Evolutionary conservation across 2,797 vertebrate genomes (phyloP).

Genomic region (Mormyrus proboscirostris): DNA sequence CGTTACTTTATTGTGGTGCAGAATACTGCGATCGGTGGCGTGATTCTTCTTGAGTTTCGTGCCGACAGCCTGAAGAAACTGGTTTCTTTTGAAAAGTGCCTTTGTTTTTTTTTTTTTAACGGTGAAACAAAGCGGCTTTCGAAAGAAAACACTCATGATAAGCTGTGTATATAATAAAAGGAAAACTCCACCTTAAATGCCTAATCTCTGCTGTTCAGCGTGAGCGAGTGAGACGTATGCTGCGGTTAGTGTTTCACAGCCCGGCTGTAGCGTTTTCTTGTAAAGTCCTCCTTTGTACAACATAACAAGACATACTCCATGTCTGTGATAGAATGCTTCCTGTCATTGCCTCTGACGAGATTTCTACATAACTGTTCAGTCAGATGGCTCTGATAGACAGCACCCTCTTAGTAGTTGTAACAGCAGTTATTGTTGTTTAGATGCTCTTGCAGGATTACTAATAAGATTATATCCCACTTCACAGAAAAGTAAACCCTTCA

Average conservation of each 20-base stretch:
- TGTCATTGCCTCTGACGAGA: not conserved
- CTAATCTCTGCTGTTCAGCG: not conserved
- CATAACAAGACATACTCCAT: slow-evolving; percentile 41
- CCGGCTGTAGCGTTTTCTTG: slow-evolving; percentile 48
- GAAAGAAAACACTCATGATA: not conserved
- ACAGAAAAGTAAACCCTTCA: not conserved
- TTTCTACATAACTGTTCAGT: slow-evolving; percentile 17
- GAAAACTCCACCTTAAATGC: not conserved
- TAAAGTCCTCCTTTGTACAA: slow-evolving; percentile 38
- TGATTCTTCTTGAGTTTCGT: not conserved
- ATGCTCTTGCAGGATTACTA: not conserved
- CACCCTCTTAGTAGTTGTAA: not conserved
- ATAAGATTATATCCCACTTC: not conserved
- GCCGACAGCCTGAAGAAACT: not conserved
- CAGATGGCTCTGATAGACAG: not conserved
- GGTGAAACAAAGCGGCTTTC: not conserved
- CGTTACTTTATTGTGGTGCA: not conserved
- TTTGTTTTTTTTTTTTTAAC: slow-evolving; percentile 3
- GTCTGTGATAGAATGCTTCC: slow-evolving; percentile 32
- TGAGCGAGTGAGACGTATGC: not conserved
- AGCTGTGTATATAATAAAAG: not conserved
- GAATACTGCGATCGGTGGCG: not conserved
- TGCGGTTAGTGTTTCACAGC: slow-evolving; percentile 36
- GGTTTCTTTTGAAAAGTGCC: slow-evolving; percentile 8
- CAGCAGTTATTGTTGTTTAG: not conserved